Conservation (phyloP, 2,797 vertebrate species). For the Podarcis lilfordi region DNA sequence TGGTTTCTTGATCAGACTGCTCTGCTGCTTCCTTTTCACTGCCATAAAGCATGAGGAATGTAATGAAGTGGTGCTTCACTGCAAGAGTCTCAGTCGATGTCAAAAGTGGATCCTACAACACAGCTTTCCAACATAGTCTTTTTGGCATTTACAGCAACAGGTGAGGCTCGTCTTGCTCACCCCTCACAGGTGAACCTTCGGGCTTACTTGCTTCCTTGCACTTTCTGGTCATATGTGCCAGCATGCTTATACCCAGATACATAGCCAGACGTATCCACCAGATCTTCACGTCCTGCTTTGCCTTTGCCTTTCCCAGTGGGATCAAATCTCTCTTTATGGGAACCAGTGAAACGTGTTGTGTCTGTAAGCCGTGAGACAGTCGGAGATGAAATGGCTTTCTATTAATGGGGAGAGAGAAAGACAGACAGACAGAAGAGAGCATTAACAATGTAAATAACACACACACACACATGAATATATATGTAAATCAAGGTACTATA, state of each 20-base stretch:
- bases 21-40: constrained; percentile 55
- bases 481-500: neutral
- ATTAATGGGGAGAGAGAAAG: neutral
- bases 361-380: constrained; percentile 91
- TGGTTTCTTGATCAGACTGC: constrained; percentile 37
- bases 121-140: constrained; percentile 64
- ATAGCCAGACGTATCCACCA: constrained; percentile 92
- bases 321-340: constrained; percentile 97
- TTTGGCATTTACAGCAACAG: constrained; percentile 56
- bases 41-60: constrained; percentile 75
- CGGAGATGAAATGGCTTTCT: constrained; percentile 88
- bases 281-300: constrained; percentile 91
- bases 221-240: constrained; percentile 94
- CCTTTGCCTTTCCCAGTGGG: constrained; percentile 91
- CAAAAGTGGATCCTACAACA: constrained; percentile 69
- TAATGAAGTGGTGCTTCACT: constrained; percentile 73
- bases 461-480: neutral
- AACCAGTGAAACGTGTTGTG: constrained; percentile 93
- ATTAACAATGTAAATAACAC: constrained; percentile 23
- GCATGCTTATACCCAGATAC: constrained; percentile 95
- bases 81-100: constrained; percentile 65
- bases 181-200: constrained; percentile 49
- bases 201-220: constrained; percentile 81
- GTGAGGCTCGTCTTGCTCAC: constrained; percentile 58
- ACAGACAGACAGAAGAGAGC: constrained; percentile 18